These are phyloP conservation scores for Spea hammondii DNA, from an alignment of 2,797 vertebrate genomes.

Conservation along the genomic window DNA sequence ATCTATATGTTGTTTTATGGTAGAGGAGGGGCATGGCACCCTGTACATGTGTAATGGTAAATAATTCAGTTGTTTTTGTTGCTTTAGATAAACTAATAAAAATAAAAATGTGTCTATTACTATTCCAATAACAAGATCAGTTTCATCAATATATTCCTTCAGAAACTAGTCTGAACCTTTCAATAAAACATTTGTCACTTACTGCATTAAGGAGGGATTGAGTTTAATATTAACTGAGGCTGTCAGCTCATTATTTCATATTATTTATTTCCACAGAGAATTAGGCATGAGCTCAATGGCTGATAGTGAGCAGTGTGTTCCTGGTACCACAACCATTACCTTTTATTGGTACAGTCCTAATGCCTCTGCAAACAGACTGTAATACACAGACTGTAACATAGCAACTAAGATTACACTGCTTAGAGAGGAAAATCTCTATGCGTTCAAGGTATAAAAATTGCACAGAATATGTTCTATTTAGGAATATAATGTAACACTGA, in stretches of 20 bases:
- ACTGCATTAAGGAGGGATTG: conserved; percentile 1
- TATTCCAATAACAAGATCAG: too few relatives aligned
- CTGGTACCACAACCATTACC: conserved; percentile 44
- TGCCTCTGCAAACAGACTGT: conserved; percentile 35
- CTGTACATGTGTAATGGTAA: too few relatives aligned
- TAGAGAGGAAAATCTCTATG: not conserved
- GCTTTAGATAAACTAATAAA: too few relatives aligned
- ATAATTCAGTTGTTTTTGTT: too few relatives aligned
- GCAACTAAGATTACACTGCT: not conserved
- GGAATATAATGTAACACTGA: too few relatives aligned
- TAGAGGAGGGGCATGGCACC: too few relatives aligned
- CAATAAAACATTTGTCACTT: not conserved
- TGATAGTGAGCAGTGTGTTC: conserved; percentile 39
- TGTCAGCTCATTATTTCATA: conserved; percentile 17
- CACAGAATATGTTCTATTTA: too few relatives aligned
- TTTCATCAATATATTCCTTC: too few relatives aligned
- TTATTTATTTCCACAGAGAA: conserved; percentile 37
- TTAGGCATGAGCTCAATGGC: conserved; percentile 28
- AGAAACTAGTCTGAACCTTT: not conserved
- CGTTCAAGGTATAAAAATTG: not conserved
- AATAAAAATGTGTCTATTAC: too few relatives aligned
- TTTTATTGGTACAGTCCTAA: conserved; percentile 20
- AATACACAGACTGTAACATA: not conserved
- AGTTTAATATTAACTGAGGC: not conserved
- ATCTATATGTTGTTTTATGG: too few relatives aligned